Percentiles rank a stretch among this genome's conserved stretches.
phyloP scores from a whole-genome alignment of 2,113 vertebrate genomes.

The Apteryx mantelli region DNA sequence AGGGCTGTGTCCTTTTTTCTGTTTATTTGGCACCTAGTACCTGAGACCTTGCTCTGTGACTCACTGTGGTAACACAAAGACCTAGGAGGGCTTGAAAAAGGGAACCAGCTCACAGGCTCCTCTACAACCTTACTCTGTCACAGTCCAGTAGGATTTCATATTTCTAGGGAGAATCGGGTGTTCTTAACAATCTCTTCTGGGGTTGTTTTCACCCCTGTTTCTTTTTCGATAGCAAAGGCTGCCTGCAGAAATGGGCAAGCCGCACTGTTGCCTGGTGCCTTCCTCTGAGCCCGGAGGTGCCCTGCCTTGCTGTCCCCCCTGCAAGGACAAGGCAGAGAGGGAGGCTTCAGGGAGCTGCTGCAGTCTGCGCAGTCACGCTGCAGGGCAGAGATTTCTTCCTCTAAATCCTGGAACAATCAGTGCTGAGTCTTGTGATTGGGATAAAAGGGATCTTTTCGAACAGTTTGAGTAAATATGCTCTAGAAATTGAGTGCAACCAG shows the following conservation, averaged over 20 bases:
- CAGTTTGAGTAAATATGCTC: background rate
- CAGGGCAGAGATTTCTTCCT: slow-evolving; percentile 27
- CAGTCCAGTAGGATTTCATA: fast-evolving
- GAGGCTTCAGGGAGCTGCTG: slow-evolving; percentile 4
- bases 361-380: slow-evolving; percentile 52
- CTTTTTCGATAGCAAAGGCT: background rate
- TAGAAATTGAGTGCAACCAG: background rate
- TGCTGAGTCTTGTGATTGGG: slow-evolving; percentile 51
- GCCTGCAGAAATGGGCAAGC: background rate
- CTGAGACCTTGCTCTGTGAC: background rate
- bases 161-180: background rate
- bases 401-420: slow-evolving; percentile 32
- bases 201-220: background rate
- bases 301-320: slow-evolving; percentile 13
- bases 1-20: background rate
- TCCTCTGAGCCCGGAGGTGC: background rate
- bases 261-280: background rate
- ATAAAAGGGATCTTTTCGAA: slow-evolving; percentile 41
- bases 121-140: fast-evolving
- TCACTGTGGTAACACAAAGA: fast-evolving
- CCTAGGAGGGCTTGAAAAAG: background rate
- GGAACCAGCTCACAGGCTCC: fast-evolving
- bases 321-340: slow-evolving; percentile 25
- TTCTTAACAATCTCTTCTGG: background rate
- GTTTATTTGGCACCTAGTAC: fast-evolving